Evolutionary conservation across 2,888 invertebrate species (phyloP).

Genomic region (Alviniconcha strummeri): DNA sequence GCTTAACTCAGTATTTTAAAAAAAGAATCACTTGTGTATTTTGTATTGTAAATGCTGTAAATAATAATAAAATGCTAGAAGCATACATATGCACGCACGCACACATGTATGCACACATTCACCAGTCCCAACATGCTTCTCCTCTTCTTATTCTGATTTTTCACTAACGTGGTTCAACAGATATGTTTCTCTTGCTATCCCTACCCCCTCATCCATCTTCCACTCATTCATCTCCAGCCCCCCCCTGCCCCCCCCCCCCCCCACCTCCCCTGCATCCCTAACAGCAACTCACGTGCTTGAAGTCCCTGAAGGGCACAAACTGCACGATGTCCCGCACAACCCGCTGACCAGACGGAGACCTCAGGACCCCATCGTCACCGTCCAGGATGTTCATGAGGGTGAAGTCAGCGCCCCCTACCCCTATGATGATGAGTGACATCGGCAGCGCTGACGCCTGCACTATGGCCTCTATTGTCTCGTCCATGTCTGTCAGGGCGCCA

Average conservation of each 20-base stretch:
- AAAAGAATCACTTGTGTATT: too few species aligned
- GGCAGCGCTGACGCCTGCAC: constrained; percentile 68
- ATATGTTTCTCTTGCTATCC: not conserved
- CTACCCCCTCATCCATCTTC: not conserved
- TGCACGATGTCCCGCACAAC: constrained; percentile 71
- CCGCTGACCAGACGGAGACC: constrained; percentile 57
- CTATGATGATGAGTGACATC: constrained; percentile 72
- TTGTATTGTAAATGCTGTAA: too few species aligned
- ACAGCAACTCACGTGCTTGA: constrained; percentile 61
- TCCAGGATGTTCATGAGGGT: constrained; percentile 69
- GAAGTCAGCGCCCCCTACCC: constrained; percentile 71
- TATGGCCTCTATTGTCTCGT: constrained; percentile 64
- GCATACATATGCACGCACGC: not conserved
- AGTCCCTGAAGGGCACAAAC: constrained; percentile 72
- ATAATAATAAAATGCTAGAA: not conserved
- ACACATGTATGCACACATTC: not conserved
- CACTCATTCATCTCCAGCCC: too few species aligned
- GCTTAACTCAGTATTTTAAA: too few species aligned
- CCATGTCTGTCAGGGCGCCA: constrained; percentile 71
- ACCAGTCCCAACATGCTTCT: not conserved
- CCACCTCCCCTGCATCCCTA: too few species aligned
- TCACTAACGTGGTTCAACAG: too few species aligned
- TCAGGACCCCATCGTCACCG: constrained; percentile 69
- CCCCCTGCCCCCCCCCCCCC: too few species aligned
- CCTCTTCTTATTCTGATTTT: not conserved